Base-by-base conservation (phyloP, 2,888 invertebrate species). In the Petrolisthes cinctipes region DNA sequence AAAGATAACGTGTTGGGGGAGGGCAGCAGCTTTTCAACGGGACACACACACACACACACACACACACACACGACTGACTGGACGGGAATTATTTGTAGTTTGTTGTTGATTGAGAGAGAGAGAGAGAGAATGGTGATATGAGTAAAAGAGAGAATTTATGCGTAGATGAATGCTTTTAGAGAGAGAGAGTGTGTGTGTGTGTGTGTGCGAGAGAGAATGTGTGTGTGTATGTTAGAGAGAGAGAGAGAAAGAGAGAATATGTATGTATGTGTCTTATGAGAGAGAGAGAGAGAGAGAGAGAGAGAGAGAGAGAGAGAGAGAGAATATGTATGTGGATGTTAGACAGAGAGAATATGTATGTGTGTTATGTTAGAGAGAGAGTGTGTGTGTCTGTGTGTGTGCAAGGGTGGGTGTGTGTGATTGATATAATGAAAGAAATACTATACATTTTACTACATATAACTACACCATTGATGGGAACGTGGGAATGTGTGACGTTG, bases 221-320 rank as follows among this genome's bases (percentile, higher is more conserved):
- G 66, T 14, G 66, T 14, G 66, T 14, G 66, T 14, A 17, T 14
- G 66, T 14, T 11, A 66, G 66, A 66, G 66, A 66, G 66, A 66
- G 66, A 66, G 66, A 66, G 3, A 66, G 1, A 66, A 17, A 66
- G 66, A n/a, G n/a, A 76, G 75, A 76, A 37, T 23, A 20, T 20
- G 11, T 3, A 37, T 20, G 37, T 6, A 20, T 9, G 20, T 23
- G 1, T 9, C 0, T 5, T 20, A 23, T 11, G 4, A 37, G 4
- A 6, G 11, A 37, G 75, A 76, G 37, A 76, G 75, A 61, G 61
- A 20, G 5, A 20, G n/a, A 5, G 20, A 20, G 20, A 20, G 20
- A 20, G 20, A 20, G 20, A 20, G 20, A 20, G 20, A 20, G 75
- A 75, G 75, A 75, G 75, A 75, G 75, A 75, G 75, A 75, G 75